Evolutionary conservation across 2,113 vertebrate species (phyloP), one percentile per base, ranked within the genome.

Genomic region (Eulacestoma nigropectus): DNA sequence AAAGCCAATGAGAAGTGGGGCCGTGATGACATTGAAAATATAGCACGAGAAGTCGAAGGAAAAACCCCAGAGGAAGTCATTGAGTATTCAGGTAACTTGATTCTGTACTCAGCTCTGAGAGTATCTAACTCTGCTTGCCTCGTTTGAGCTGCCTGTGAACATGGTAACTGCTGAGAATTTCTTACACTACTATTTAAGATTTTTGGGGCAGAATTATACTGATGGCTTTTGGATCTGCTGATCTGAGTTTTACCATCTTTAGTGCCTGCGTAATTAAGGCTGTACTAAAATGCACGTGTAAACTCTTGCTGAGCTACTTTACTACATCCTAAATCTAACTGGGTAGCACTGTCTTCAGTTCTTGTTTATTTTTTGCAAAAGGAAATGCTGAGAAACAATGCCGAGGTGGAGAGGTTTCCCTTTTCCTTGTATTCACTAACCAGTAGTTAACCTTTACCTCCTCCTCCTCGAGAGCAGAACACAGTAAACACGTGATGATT

Each of bases 1-100:
- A 99, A 99, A 98, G 99, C 99, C 44, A 99, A 99, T 80, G 99
- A 99, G 96, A 99, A 99, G 95, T 99, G 99, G 99, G 99, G 99
- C 74, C 97, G 99, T 95, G 99, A 99, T 93, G 99, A 99, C 93
- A 99, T 99, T 78, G 99, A 99, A 97, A 99, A 99, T 95, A 99
- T 99, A 90, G 99, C 99, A 76, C 98, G 99, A 87, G 99, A 99
- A 97, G 99, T 99, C 9, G 99, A 99, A 97, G 99, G 99, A 2
- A 99, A 99, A 98, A 99, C 99, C 23, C 99, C 99, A 9, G 99
- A 99, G 85, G 99, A 99, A 97, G 99, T 99, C 42, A 99, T 99
- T 96, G 99, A 99, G 83, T 99, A 99, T 94, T 99, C 99, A 84
- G 99, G 99, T 99, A 98, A 95, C n/a, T 72, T 4, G 33, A 27